Evolutionary conservation across 2,113 vertebrate species (phyloP).

Genomic region (Bufo gargarizans): DNA sequence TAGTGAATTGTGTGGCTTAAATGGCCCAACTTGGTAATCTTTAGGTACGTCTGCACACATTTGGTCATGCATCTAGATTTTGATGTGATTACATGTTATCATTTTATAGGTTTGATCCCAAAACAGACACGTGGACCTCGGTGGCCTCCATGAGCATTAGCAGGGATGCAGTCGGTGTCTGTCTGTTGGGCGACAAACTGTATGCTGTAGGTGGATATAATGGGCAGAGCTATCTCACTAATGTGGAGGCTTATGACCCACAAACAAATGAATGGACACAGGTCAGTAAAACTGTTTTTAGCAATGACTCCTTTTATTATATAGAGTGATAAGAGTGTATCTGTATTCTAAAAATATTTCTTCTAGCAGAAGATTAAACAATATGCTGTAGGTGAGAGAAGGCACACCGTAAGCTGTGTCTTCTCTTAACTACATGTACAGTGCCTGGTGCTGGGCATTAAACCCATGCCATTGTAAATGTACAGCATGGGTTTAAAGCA

Average conservation of each 20-base stretch:
- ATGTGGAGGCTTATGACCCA: slow-evolving; percentile 95
- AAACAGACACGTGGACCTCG: slow-evolving; percentile 96
- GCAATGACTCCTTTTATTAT: no score
- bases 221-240: slow-evolving; percentile 92
- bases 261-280: slow-evolving; percentile 98
- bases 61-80: background rate
- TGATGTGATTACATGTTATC: background rate
- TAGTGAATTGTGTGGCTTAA: background rate
- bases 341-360: no score
- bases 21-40: no score
- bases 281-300: slow-evolving; percentile 70
- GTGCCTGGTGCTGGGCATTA: no score
- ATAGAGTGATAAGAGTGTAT: no score
- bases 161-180: slow-evolving; percentile 95
- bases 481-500: no score
- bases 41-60: no score
- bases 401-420: no score
- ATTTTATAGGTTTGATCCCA: slow-evolving; percentile 90
- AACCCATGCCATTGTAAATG: no score
- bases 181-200: slow-evolving; percentile 92
- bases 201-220: slow-evolving; percentile 97
- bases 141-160: slow-evolving; percentile 98
- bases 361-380: no score
- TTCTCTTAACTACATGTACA: no score
- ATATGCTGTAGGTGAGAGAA: no score